Evolutionary conservation across 2,113 vertebrate genomes (phyloP).

Genomic region (Heterotis niloticus): DNA sequence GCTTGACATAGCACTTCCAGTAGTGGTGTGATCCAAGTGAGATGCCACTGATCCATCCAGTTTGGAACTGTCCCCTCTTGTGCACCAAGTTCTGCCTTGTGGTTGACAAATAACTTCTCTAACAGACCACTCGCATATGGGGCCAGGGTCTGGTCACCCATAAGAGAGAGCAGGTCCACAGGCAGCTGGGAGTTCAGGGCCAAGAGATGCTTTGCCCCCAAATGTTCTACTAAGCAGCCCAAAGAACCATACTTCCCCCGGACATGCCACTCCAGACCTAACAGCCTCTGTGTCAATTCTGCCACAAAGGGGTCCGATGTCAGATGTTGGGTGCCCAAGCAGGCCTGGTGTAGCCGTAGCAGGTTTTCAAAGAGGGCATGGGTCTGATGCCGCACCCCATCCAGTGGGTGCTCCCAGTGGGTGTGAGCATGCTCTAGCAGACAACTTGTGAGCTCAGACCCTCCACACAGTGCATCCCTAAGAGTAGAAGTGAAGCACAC

Average conservation of each 20-base stretch:
- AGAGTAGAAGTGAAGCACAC: conserved; percentile 54
- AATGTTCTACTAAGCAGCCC: conserved; percentile 77
- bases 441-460: conserved; percentile 55
- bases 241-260: conserved; percentile 87
- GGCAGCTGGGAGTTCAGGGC: conserved; percentile 72
- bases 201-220: conserved; percentile 74
- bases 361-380: conserved; percentile 83
- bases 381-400: conserved; percentile 86
- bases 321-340: conserved; percentile 32
- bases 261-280: conserved; percentile 86
- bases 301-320: conserved; percentile 68
- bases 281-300: conserved; percentile 65
- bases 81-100: conserved; percentile 69
- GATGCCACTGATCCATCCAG: conserved; percentile 81
- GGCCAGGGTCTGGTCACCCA: conserved; percentile 86
- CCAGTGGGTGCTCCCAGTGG: conserved; percentile 93
- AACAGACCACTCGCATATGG: conserved; percentile 86
- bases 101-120: conserved; percentile 87
- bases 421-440: conserved; percentile 85
- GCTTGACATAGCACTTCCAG: conserved; percentile 78
- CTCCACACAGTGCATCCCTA: conserved; percentile 64
- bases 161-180: conserved; percentile 71
- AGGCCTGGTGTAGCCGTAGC: conserved; percentile 72
- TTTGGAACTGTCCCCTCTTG: conserved; percentile 25
- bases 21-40: conserved; percentile 83